Conservation (phyloP, 2,888 invertebrate species). For the Sinohyriopsis cumingii region DNA sequence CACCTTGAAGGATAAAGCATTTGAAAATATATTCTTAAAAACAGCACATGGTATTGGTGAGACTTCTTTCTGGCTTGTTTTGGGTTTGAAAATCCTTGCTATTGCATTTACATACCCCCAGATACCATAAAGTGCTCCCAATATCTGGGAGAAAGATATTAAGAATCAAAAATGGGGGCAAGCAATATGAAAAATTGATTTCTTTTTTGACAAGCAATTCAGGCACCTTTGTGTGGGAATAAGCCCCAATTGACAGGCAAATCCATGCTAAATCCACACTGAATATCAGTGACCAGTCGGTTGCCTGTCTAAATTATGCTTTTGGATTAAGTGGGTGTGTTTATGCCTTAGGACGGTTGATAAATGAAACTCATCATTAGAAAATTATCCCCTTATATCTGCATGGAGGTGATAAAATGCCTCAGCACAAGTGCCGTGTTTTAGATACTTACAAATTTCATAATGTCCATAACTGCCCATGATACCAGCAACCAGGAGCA, state of each 20-base stretch:
- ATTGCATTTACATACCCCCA: too few relatives aligned
- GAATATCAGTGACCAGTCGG: conserved; percentile 20
- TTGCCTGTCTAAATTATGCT: conserved; percentile 32
- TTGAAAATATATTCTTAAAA: too few relatives aligned
- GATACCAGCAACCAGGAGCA: conserved; percentile 22
- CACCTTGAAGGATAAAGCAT: too few relatives aligned
- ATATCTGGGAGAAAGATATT: too few relatives aligned
- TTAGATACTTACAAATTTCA: conserved; percentile 49
- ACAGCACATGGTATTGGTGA: too few relatives aligned
- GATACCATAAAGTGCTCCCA: too few relatives aligned
- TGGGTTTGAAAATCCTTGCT: too few relatives aligned
- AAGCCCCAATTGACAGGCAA: conserved; percentile 40
- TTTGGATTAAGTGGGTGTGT: conserved; percentile 34
- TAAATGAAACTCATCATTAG: conserved; percentile 51
- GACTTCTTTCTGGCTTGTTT: too few relatives aligned
- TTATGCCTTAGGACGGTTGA: conserved; percentile 29
- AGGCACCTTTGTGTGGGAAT: conserved; percentile 11
- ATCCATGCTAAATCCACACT: conserved; percentile 23
- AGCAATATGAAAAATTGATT: too few relatives aligned
- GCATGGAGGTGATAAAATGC: conserved; percentile 49
- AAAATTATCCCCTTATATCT: conserved; percentile 47
- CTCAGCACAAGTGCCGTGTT: conserved; percentile 36
- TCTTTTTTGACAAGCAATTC: too few relatives aligned
- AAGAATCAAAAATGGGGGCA: too few relatives aligned
- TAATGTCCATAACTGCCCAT: conserved; percentile 15